A percentile compares a stretch with the other conserved stretches of the same genome.
Conservation (phyloP, 2,113 vertebrate species). For the Gymnogyps californianus region DNA sequence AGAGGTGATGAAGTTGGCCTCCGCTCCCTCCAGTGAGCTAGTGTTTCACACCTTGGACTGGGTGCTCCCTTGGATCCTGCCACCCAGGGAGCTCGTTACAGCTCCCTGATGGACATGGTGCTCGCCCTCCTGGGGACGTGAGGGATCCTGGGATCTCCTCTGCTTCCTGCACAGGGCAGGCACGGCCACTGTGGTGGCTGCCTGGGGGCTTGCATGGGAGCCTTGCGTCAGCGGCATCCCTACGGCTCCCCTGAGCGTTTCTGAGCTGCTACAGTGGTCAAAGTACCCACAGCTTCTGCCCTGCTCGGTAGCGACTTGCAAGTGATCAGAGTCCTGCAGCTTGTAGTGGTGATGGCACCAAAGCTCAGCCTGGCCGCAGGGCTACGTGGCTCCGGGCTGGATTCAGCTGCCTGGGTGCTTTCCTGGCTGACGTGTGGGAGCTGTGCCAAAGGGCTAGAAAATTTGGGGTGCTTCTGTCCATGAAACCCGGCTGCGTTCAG, state of each 20-base stretch:
- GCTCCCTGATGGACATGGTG: not conserved
- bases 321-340: not conserved
- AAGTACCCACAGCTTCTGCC: not conserved
- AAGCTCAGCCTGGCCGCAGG: not conserved
- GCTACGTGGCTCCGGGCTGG: not conserved
- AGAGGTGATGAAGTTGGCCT: not conserved
- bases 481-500: not conserved
- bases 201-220: fast-evolving
- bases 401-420: not conserved
- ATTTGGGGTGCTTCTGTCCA: not conserved
- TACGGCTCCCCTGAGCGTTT: not conserved
- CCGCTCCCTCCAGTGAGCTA: fast-evolving
- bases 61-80: not conserved
- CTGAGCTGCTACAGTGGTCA: not conserved
- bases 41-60: not conserved
- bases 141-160: not conserved
- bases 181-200: no score
- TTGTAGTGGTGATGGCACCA: not conserved
- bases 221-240: not conserved
- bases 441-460: not conserved
- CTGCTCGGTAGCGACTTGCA: not conserved
- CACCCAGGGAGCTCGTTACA: not conserved
- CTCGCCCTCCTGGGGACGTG: not conserved
- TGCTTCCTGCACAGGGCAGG: not conserved
- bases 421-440: not conserved